Evolutionary conservation across 2,113 vertebrate genomes (phyloP), one percentile per base, ranked within the genome.

Genomic region (Nannobrachium achirus): DNA sequence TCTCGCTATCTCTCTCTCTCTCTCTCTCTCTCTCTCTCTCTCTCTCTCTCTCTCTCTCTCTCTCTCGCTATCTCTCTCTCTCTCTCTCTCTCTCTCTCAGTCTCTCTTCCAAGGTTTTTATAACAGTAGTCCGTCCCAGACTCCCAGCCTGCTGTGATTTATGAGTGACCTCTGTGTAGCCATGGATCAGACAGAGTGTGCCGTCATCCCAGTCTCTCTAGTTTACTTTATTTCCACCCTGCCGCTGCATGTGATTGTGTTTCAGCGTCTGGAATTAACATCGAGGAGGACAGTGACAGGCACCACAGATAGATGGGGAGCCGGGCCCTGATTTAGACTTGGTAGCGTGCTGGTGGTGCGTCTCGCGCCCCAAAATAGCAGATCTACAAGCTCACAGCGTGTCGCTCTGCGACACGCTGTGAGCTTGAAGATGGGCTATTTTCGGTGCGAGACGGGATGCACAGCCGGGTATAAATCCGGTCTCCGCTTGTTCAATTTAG

Each of bases 101-200:
- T 81, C 61, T 62, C 15, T 69, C 13, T 11, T 7, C 10, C 41
- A 60, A 20, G 41, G 1, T 45, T 78, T 69, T 82, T 73, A 84
- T 89, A 84, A 82, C 63, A 71, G 63, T 52, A 45, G 66, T 63
- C 84, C 73, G 68, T 33, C 25, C 25, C 25, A 33, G 25, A 5
- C n/a, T 81, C 56, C 68, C 40, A 67, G 52, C 51, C 18, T 2
- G 63, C 39, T 59, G 19, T 86, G 73, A 89, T 88, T 89, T 86
- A 87, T 72, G 63, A 40, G 75, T 81, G 86, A 89, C 83, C 88
- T 70, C 79, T 66, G 67, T 79, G 84, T 80, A 84, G 69, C 80
- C 69, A 72, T 63, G 71, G 86, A 86, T 89, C 76, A 89, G 81
- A 75, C 61, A 18, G 66, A 82, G 69, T 84, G 67, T 69, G 75